Conservation (phyloP, 1,140 invertebrate species). For the Cydia splendana region DNA sequence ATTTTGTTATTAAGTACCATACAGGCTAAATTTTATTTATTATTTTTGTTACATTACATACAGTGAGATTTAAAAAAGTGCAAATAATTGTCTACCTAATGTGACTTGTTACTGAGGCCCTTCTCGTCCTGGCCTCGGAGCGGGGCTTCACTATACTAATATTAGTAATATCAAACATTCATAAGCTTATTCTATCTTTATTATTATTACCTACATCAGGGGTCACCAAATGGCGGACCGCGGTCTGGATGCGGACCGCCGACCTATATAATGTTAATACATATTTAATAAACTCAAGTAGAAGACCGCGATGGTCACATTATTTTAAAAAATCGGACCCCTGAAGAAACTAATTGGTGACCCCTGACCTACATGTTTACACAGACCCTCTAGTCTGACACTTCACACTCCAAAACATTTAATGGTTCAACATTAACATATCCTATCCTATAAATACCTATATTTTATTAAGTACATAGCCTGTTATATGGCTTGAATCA, state of each 20-base stretch:
- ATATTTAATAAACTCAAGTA: too few species aligned
- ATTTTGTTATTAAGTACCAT: slow-evolving; percentile 19
- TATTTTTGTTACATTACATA: slow-evolving; percentile 42
- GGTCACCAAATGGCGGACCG: too few species aligned
- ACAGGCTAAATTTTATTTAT: slow-evolving; percentile 36
- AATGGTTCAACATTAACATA: slow-evolving; percentile 22
- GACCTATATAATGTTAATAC: too few species aligned
- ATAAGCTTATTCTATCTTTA: slow-evolving; percentile 52
- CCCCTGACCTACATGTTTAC: slow-evolving; percentile 34
- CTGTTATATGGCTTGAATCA: background rate
- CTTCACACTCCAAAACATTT: slow-evolving; percentile 15
- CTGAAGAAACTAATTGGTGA: too few species aligned
- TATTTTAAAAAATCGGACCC: too few species aligned
- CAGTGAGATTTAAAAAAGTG: slow-evolving; percentile 69
- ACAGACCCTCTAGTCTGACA: background rate
- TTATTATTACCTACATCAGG: slow-evolving; percentile 39
- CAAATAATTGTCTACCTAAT: slow-evolving; percentile 54
- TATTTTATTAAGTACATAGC: slow-evolving; percentile 17
- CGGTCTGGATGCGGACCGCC: too few species aligned
- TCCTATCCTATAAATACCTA: slow-evolving; percentile 22
- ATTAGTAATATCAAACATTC: slow-evolving; percentile 64
- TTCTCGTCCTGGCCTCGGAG: background rate
- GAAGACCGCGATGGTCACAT: too few species aligned
- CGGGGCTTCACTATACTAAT: slow-evolving; percentile 44
- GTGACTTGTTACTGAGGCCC: slow-evolving; percentile 39